Evolutionary conservation across 2,888 invertebrate species (phyloP), one percentile per base, ranked within the genome.

Genomic region (Timema cristinae): DNA sequence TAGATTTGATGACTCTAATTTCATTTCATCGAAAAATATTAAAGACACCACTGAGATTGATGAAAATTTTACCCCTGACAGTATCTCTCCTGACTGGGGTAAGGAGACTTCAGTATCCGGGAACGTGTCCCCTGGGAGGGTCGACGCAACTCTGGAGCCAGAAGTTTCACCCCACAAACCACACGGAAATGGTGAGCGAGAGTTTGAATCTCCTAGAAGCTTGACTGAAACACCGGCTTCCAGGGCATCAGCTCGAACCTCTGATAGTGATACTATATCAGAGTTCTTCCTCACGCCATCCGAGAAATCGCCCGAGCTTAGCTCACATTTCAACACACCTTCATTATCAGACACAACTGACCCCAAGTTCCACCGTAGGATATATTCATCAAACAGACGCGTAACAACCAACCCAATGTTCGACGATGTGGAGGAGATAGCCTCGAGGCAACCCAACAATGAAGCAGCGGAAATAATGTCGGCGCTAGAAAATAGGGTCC

Each of bases 381-480:
- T 70, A 10, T 66, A 70, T 51, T 51, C 66, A 15, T 52, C 66
- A 6, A 16, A 49, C 10, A 52, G 51, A 32, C 11, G 54, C 52
- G 10, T 47, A 13, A 49, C 66, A 8, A 56, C n/a, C n/a, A 49
- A 48, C 13, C 67, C 67, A 6, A 54, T 32, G 7, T 67, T 52
- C n/a, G 72, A 67, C 15, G 61, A 50, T 7, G 75, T 74, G 9
- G 68, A 72, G 61, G 72, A 73, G 67, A 73, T 71, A 50, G 47
- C 11, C 48, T 11, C 56, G 7, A 50, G 69, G 1, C 71, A 68
- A 8, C 73, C 73, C 10, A 72, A 75, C 61, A 73, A 75, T 50
- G 77, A 76, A 61, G 76, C 75, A 15, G 75, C 73, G 10, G 74
- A 76, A 66, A 73, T 74, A 51, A 70, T 72, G 52, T 63, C 69